Percentiles rank a stretch among this genome's conserved stretches.
Conservation (phyloP, 2,888 invertebrate species). For the Gari tellinella region DNA sequence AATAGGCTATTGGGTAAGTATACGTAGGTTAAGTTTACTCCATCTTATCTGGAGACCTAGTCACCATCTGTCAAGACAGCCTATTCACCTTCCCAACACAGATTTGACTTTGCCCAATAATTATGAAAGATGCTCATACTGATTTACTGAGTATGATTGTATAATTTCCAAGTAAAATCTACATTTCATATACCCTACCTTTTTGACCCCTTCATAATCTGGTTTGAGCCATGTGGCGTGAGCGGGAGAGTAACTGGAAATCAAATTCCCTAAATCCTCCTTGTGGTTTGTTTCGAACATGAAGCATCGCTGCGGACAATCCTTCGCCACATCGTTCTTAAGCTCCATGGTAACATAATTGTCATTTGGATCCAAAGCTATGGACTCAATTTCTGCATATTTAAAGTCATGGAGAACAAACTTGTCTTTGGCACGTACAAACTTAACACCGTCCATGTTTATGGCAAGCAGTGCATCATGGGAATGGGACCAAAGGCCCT, state of each 20-base stretch:
- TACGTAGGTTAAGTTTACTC: no score
- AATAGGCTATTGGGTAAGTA: no score
- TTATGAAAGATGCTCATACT: no score
- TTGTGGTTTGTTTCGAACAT: slow-evolving; percentile 96
- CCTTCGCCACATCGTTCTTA: slow-evolving; percentile 87
- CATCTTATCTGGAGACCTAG: no score
- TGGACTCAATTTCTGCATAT: slow-evolving; percentile 95
- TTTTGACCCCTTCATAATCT: slow-evolving; percentile 77
- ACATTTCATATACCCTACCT: slow-evolving; percentile 64
- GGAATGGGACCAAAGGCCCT: slow-evolving; percentile 96
- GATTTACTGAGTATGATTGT: no score
- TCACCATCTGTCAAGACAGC: no score
- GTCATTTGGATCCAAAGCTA: slow-evolving; percentile 95
- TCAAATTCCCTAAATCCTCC: slow-evolving; percentile 95
- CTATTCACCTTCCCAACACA: no score
- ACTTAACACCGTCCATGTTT: slow-evolving; percentile 94
- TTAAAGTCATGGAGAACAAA: slow-evolving; percentile 95
- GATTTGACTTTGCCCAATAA: no score
- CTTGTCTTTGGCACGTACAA: slow-evolving; percentile 96
- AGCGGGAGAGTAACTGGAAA: slow-evolving; percentile 95
- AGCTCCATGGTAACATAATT: slow-evolving; percentile 95
- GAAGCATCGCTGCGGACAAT: slow-evolving; percentile 86
- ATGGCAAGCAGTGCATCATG: slow-evolving; percentile 91
- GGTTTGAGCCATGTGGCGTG: slow-evolving; percentile 88
- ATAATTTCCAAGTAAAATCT: no score